Evolutionary conservation across 2,797 vertebrate species (phyloP).

Genomic region (Sciaenops ocellatus): DNA sequence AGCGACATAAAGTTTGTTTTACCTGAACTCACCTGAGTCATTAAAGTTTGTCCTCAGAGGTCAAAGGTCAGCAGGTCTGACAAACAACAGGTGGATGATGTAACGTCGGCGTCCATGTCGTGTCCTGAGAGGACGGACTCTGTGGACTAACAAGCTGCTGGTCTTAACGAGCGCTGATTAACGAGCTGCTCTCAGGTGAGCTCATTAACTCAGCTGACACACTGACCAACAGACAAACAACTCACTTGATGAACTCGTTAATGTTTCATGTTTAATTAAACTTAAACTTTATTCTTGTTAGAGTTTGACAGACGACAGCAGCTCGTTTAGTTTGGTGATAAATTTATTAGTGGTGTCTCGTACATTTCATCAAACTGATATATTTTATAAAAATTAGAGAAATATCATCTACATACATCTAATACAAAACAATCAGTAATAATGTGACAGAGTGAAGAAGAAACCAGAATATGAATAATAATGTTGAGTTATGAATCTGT

Average conservation of each 20-base stretch:
- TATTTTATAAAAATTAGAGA: constrained; percentile 77
- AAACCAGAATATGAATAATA: constrained; percentile 30
- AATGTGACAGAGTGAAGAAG: constrained; percentile 40
- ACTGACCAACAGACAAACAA: not conserved
- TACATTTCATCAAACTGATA: constrained; percentile 81
- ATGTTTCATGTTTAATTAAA: no score
- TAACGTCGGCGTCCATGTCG: not conserved
- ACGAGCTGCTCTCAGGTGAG: constrained; percentile 33
- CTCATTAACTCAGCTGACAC: constrained; percentile 31
- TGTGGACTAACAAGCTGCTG: not conserved
- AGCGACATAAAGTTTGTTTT: no score
- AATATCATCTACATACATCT: constrained; percentile 77
- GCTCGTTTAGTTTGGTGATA: constrained; percentile 68
- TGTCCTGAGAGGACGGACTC: no score
- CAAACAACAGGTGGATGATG: not conserved
- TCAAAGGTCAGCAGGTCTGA: no score
- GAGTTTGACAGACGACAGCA: no score
- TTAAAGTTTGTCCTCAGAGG: no score
- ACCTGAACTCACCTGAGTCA: no score
- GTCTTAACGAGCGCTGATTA: not conserved
- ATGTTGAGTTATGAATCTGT: constrained; percentile 70
- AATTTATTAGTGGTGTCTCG: constrained; percentile 87
- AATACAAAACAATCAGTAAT: constrained; percentile 65
- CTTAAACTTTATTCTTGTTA: no score
- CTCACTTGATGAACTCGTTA: no score